phyloP scores from a whole-genome alignment of 1,140 invertebrate genomes.

The Habropoda laboriosa region DNA sequence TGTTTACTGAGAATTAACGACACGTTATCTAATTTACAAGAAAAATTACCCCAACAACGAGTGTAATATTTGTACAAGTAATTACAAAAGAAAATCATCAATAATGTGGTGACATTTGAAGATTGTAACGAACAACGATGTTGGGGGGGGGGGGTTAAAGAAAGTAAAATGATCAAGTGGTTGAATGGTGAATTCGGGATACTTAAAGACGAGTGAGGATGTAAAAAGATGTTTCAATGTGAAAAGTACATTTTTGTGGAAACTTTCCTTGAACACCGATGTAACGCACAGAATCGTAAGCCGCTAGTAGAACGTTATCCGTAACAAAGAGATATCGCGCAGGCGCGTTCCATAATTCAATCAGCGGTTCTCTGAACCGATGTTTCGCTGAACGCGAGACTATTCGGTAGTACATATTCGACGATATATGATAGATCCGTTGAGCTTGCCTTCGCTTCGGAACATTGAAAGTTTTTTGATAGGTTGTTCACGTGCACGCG shows the following conservation, averaged over 20 bases:
- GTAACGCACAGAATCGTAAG: not conserved
- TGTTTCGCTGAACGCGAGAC: not conserved
- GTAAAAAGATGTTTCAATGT: not conserved
- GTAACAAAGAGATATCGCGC: not conserved
- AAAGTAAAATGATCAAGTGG: not conserved
- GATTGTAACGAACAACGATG: not conserved
- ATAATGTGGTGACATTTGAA: not conserved
- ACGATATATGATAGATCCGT: not conserved
- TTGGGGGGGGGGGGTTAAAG: conserved; percentile 9
- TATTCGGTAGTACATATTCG: not conserved
- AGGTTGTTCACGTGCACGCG: too few relatives aligned
- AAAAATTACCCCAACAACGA: not conserved
- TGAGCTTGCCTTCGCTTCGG: too few relatives aligned
- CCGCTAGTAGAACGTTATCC: not conserved
- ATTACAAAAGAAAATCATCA: not conserved
- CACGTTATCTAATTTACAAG: not conserved
- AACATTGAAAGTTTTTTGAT: too few relatives aligned
- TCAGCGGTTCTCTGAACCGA: not conserved
- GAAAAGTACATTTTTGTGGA: not conserved
- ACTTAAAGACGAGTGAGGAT: too few relatives aligned
- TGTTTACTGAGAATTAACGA: not conserved
- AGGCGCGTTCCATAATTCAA: not conserved
- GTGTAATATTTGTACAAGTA: not conserved
- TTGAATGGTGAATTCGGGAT: not conserved
- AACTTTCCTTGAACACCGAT: not conserved